Base-by-base conservation (phyloP, 2,797 vertebrate species). In the Ctenochaetus hawaiiensis region DNA sequence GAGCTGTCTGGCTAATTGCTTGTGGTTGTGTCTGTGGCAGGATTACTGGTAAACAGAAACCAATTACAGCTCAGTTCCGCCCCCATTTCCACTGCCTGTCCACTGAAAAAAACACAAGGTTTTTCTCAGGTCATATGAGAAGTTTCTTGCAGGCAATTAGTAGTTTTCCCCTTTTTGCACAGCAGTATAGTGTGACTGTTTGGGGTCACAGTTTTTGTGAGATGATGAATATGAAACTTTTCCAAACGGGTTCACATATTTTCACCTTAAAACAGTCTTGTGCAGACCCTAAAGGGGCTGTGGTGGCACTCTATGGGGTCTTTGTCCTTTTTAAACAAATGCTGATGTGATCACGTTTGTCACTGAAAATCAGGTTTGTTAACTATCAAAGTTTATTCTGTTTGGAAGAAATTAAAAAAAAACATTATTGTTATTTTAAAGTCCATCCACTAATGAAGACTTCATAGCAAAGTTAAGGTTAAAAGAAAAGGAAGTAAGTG, bases 21-120 rank as follows among this genome's bases (percentile, higher is more conserved):
- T 82, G 81, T 78, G 88, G 87, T 84, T 84, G 69, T 86, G 59
- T 81, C 77, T 79, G 82, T 78, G 83, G 87, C 75, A 85, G 78
- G 68, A 85, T 89, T 91, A 87, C 89, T 90, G 86, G 86, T 91
- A 91, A 94, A 92, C 80, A 93, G 58, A 93, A 92, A 84, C 86
- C 88, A 91, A 91, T 92, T 91, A 91, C 89, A 77, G 85, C 77
- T 90, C 67, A 59, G 62, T 80, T 80, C 84, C 83, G 61, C 77
- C 74, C 72, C 62, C 72, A 58, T 57, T 69, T 82, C 72, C 61
- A 60, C 26, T 30, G 34, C 39, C 56, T 58, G 62, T 69, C 67
- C 43, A 10, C 37, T 47, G 18, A 71, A 59, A 60, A 64, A 39
- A 45, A 64, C 8, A 14, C 3, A 14, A 49, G 59, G 20, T 54